Evolutionary conservation across 2,113 vertebrate genomes (phyloP).

Genomic region (Actenoides hombroni): DNA sequence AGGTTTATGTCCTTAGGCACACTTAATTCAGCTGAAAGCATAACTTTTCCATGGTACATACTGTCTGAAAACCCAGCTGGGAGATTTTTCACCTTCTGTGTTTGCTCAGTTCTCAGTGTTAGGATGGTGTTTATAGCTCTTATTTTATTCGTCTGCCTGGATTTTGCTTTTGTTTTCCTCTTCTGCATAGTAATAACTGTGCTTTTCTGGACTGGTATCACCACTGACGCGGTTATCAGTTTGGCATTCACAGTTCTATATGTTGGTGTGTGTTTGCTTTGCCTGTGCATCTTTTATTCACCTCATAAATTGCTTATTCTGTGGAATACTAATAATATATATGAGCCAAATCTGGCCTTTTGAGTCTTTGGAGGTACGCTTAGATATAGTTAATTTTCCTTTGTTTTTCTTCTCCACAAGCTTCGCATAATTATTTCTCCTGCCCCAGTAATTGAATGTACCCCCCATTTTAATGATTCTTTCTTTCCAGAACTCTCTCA

Average conservation of each 20-base stretch:
- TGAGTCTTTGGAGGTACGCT: background rate
- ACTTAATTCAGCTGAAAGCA: background rate
- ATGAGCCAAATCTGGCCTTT: background rate
- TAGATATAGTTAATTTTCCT: background rate
- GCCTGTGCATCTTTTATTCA: background rate
- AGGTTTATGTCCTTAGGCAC: background rate
- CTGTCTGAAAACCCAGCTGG: background rate
- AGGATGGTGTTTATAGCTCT: background rate
- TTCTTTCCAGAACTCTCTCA: background rate
- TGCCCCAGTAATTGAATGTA: background rate
- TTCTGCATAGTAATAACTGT: background rate
- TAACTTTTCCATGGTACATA: background rate
- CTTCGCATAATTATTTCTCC: background rate
- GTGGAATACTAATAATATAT: background rate
- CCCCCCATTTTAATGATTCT: background rate
- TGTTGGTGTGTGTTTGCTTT: background rate
- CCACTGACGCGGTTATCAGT: background rate
- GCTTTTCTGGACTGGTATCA: background rate
- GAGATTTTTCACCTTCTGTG: background rate
- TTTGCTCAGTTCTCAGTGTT: background rate
- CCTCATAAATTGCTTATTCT: background rate
- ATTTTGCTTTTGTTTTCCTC: background rate
- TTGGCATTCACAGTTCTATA: background rate
- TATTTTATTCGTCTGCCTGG: background rate
- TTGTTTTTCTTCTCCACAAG: background rate